Evolutionary conservation across 1,140 invertebrate genomes (phyloP), one percentile per base, ranked within the genome.

Genomic region (Meteorus sp.): DNA sequence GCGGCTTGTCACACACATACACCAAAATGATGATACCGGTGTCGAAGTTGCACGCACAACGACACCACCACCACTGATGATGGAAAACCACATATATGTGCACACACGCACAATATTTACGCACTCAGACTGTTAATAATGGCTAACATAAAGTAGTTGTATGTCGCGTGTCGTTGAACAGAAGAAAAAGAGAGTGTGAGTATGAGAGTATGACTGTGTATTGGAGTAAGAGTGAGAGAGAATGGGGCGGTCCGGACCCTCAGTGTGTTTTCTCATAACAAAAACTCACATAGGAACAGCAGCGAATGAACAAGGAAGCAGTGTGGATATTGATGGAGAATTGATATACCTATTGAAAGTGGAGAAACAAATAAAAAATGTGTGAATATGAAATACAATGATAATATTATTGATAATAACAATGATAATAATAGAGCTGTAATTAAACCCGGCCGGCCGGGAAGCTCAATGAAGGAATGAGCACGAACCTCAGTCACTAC

Each of bases 401-500:
- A n/a, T n/a, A n/a, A n/a, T n/a, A n/a, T n/a, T n/a, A n/a, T n/a
- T 44, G 5, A 45, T 35, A 37, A 39, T 37, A 23, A 52, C 25
- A 7, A 48, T 27, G 19, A 8, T 33, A 45, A 56, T 20, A 31
- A 45, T 39, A 29, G 23, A 39, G 39, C 8, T 56, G 20, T 27
- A 56, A 39, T 48, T 22, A 35, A 52, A 56, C 51, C 62, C 54
- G 47, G 59, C 55, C 58, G 58, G 56, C 44, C 47, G 51, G 47
- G 54, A 44, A 37, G 20, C 22, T 60, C 45, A 47, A 44, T 56
- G 35, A 53, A 43, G 25, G 22, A 55, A 31, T 31, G 35, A 44
- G 53, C 20, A 59, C 61, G 52, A 60, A 60, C 57, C 55, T 62
- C 60, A 59, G 58, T 63, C 64, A 61, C 60, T 59, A 58, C n/a